A percentile compares a stretch with the other conserved stretches of the same genome.
These are phyloP conservation scores for Champsocephalus gunnari DNA, from an alignment of 2,797 vertebrate species.

Conservation along the genomic window DNA sequence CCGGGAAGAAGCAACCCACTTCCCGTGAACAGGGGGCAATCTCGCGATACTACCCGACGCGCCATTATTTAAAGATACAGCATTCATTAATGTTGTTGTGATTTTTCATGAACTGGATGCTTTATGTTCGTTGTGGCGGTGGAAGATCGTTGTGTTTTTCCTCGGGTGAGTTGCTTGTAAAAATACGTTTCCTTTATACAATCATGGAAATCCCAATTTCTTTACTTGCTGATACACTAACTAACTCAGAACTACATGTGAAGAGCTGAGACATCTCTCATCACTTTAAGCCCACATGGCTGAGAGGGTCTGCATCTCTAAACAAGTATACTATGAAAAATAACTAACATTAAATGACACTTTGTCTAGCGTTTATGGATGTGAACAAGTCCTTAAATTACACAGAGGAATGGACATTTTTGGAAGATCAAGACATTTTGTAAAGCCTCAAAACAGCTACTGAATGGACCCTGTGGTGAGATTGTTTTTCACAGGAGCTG, in stretches of 20 bases:
- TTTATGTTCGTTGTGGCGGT: background rate
- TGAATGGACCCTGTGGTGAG: no score
- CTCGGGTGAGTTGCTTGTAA: background rate
- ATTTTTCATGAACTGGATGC: background rate
- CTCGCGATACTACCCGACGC: slow-evolving; percentile 63
- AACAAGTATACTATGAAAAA: background rate
- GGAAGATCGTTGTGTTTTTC: background rate
- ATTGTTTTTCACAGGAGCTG: no score
- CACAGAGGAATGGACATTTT: no score
- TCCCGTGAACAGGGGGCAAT: slow-evolving; percentile 1
- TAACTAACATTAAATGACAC: no score
- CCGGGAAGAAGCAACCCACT: slow-evolving; percentile 2
- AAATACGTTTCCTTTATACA: background rate
- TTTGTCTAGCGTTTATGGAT: no score
- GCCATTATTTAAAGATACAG: slow-evolving; percentile 2
- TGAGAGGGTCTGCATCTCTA: background rate
- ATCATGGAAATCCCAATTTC: background rate
- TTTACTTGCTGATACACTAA: background rate
- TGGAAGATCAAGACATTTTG: no score
- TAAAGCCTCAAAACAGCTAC: no score
- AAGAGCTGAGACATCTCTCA: background rate
- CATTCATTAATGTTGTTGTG: background rate
- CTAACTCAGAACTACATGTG: background rate
- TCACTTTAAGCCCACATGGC: background rate
- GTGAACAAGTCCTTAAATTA: no score